Conservation (phyloP, 1,140 invertebrate genomes). For the Drosophila nasuta region DNA sequence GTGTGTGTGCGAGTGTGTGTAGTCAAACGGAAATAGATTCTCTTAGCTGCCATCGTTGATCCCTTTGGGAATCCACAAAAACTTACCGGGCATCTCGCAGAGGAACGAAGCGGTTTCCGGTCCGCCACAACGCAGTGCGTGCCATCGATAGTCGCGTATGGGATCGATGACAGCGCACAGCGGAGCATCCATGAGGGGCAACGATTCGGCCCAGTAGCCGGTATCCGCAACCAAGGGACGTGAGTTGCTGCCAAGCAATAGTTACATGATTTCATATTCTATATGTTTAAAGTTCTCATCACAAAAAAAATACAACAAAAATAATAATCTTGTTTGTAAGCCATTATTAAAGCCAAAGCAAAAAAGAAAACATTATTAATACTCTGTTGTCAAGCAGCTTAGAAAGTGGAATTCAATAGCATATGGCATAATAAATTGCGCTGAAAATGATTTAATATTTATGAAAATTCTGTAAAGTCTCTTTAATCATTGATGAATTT, state of each 20-base stretch:
- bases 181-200: conserved; percentile 85
- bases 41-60: neutral
- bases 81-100: conserved; percentile 90
- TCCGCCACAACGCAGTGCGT: conserved; percentile 89
- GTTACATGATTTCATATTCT: neutral
- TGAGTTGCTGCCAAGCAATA: conserved; percentile 70
- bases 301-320: no score
- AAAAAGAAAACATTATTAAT: no score
- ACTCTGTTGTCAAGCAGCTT: no score
- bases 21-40: neutral
- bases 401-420: no score
- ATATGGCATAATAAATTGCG: no score
- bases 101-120: conserved; percentile 90
- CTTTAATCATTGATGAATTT: no score
- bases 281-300: no score
- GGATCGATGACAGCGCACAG: conserved; percentile 90
- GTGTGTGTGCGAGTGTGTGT: no score
- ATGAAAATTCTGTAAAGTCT: no score
- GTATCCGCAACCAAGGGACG: conserved; percentile 86
- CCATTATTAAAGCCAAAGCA: no score
- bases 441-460: no score
- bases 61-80: neutral
- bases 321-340: no score
- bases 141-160: conserved; percentile 89
- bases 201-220: conserved; percentile 88